These are phyloP conservation scores for Eugnorisma glareosa DNA, from an alignment of 2,888 invertebrate species.

Conservation along the genomic window DNA sequence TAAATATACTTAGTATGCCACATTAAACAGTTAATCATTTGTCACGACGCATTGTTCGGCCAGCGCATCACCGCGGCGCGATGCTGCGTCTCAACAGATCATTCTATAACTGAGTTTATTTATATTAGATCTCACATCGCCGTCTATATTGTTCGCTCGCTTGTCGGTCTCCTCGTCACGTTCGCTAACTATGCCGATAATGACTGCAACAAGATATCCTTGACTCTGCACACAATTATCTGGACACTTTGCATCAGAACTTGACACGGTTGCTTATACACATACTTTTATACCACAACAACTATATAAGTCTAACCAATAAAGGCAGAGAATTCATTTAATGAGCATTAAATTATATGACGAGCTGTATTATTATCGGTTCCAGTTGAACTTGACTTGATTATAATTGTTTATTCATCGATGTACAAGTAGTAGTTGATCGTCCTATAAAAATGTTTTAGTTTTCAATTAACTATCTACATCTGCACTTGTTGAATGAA, in stretches of 20 bases:
- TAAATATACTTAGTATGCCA: conserved; percentile 25
- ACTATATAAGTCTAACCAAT: conserved; percentile 70
- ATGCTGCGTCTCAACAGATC: conserved; percentile 45
- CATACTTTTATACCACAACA: conserved; percentile 65
- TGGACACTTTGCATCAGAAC: conserved; percentile 86
- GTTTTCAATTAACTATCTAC: conserved; percentile 18
- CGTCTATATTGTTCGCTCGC: conserved; percentile 62
- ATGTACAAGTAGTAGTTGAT: conserved; percentile 43
- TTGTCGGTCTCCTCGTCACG: conserved; percentile 66
- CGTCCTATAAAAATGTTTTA: conserved; percentile 23
- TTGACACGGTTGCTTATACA: conserved; percentile 80
- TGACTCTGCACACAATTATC: conserved; percentile 88
- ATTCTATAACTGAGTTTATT: conserved; percentile 48
- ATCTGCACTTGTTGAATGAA: conserved; percentile 10
- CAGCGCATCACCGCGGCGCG: conserved; percentile 12
- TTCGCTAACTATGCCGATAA: conserved; percentile 73
- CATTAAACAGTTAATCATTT: conserved; percentile 43
- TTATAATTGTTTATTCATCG: conserved; percentile 70
- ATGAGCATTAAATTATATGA: conserved; percentile 82
- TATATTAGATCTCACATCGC: conserved; percentile 57
- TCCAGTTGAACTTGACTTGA: conserved; percentile 84
- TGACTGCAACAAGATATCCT: conserved; percentile 84
- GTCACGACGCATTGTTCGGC: conserved; percentile 50
- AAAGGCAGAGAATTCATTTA: conserved; percentile 80
- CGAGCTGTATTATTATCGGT: conserved; percentile 80